Evolutionary conservation across 2,113 vertebrate species (phyloP), one percentile per base, ranked within the genome.

Genomic region (Atlantisia rogersi): DNA sequence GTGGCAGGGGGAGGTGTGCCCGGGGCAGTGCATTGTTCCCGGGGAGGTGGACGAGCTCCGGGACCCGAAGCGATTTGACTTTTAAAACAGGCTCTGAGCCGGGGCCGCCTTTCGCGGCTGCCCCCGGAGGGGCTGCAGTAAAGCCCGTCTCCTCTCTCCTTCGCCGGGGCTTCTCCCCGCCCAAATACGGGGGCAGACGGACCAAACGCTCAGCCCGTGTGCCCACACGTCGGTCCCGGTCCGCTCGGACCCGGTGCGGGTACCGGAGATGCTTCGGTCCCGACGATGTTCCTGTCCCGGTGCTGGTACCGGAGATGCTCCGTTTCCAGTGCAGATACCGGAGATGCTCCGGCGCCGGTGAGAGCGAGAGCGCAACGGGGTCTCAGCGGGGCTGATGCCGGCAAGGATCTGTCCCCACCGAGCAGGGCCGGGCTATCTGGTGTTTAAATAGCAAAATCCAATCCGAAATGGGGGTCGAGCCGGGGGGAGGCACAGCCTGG

Each of bases 1-100:
- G 65, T 42, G 77, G 77, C 92, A 75, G 94, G 90, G 83, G 90
- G 97, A 96, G 96, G 96, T 70, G 88, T 73, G 74, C 69, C 29
- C 48, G 67, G 59, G 55, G 71, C 32, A 85, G 77, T 32, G 58
- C 78, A 86, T 80, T 97, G 94, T 87, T 86, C 86, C 65, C 46
- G 71, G 48, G 31, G 50, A 79, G 63, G 15, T 71, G 90, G 86
- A 84, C 60, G 86, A 74, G 70, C 59, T 77, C 25, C 64, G 46
- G 86, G 28, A 75, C 89, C 63, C 82, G 37, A 24, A 79, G 88
- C 50, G 12, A 94, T 94, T 92, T 87, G 94, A 94, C 95, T 96
- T 96, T 96, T 95, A 94, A 95, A 96, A 88, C 26, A 93, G 92
- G n/a, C 62, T 91, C 76, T 9, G 71, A 37, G 75, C 32, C 78